Evolutionary conservation across 2,888 invertebrate genomes (phyloP), one percentile per base, ranked within the genome.

Genomic region (Lasioglossum zephyrum): DNA sequence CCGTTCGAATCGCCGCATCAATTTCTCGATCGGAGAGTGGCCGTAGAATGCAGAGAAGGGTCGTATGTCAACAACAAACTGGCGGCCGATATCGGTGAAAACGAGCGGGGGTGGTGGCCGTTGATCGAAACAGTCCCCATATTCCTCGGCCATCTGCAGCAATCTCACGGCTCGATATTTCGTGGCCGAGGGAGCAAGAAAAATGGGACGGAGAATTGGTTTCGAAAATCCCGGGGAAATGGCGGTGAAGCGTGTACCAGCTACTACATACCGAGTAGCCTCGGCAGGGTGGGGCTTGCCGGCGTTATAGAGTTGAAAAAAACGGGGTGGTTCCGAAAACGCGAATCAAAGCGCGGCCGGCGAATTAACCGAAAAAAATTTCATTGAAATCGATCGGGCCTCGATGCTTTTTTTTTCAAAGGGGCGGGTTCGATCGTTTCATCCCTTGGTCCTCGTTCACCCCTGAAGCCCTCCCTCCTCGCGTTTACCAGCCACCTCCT

Each of bases 291-390:
- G 31, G 31, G 31, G 31, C 31, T 31, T 9, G 22, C 60, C 26
- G 60, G 2, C 2, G 16, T 5, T 0, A 26, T 6, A 26, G 26
- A 2, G 60, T 16, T 2, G 60, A 26, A 26, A 16, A 9, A 22
- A 53, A 53, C 1, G 53, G 16, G 60, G 16, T 63, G 49, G n/a
- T 36, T 36, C 44, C 31, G 39, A 31, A 31, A 63, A 82, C 53
- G 76, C 72, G 81, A 86, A 86, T 87, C 86, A 79, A 82, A 86
- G 80, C 31, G n/a, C 60, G 41, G 13, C 22, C 60, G 41, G 18
- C 47, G 84, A 88, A 84, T 87, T 73, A 69, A 69, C 69, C 11
- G 36, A 69, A 69, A 69, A 69, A 69, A 69, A 69, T 69, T 69
- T 39, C 39, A 39, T 69, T 9, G 39, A 69, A 69, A 69, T 72